Evolutionary conservation across 1,140 invertebrate genomes (phyloP).

Genomic region (Drosophila bifasciata): DNA sequence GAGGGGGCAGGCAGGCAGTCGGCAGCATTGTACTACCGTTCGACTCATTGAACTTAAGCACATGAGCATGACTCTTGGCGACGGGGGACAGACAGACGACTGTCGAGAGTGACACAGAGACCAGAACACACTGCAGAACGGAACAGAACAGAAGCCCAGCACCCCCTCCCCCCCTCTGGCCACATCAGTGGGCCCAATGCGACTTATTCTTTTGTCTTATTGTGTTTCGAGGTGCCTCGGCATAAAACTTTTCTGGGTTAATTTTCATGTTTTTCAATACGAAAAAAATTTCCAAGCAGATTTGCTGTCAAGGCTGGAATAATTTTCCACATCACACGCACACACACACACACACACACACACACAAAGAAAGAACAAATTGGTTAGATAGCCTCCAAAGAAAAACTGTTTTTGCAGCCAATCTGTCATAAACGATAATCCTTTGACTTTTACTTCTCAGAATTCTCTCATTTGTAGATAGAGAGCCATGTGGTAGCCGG

Average conservation of each 20-base stretch:
- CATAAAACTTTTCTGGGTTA: constrained; percentile 59
- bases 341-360: constrained; percentile 50
- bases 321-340: constrained; percentile 42
- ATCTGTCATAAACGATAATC: background rate
- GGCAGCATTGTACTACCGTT: constrained; percentile 41
- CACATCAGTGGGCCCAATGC: constrained; percentile 20
- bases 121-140: constrained; percentile 18
- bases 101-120: constrained; percentile 32
- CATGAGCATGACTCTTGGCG: constrained; percentile 44
- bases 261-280: constrained; percentile 65
- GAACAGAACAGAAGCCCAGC: background rate
- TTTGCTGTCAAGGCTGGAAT: constrained; percentile 64
- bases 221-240: constrained; percentile 32
- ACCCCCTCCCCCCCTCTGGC: constrained; percentile 9
- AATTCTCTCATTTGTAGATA: constrained; percentile 10
- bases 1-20: too few relatives aligned
- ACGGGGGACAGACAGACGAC: constrained; percentile 15
- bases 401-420: background rate
- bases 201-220: constrained; percentile 60
- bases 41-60: constrained; percentile 64
- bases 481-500: constrained; percentile 36
- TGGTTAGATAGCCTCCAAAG: constrained; percentile 32
- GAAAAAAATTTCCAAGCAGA: constrained; percentile 35
- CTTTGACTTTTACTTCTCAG: background rate
- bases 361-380: constrained; percentile 43